phyloP scores from a whole-genome alignment of 2,888 invertebrate species.

The Xestobium rufovillosum region DNA sequence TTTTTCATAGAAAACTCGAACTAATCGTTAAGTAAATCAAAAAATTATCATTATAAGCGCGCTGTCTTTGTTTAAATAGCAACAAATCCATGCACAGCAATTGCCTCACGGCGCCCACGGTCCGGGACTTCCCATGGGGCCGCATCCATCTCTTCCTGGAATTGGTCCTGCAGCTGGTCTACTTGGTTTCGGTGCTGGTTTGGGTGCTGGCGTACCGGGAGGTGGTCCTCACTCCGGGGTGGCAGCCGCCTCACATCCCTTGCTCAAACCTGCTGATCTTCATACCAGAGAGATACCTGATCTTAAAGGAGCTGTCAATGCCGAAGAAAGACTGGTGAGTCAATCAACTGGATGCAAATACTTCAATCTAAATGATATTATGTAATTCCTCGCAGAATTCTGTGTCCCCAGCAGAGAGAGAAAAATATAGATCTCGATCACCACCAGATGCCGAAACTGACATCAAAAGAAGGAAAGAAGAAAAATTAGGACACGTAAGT shows the following conservation, averaged over 20 bases:
- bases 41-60: too few species aligned
- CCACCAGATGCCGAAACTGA: conserved; percentile 60
- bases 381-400: conserved; percentile 59
- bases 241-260: conserved; percentile 35
- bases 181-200: conserved; percentile 34
- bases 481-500: conserved; percentile 75
- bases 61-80: conserved; percentile 28
- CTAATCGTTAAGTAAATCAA: too few species aligned
- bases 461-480: conserved; percentile 72
- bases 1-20: too few species aligned
- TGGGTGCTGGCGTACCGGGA: conserved; percentile 31
- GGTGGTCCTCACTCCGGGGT: conserved; percentile 34
- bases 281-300: conserved; percentile 32
- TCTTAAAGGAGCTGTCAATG: conserved; percentile 37
- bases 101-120: conserved; percentile 42
- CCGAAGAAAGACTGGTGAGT: conserved; percentile 43
- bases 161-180: conserved; percentile 39
- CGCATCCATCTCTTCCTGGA: conserved; percentile 39
- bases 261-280: conserved; percentile 40
- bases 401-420: conserved; percentile 75
- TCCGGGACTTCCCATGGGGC: conserved; percentile 40
- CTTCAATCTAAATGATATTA: conserved; percentile 2
- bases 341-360: conserved; percentile 4
- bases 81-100: conserved; percentile 44
- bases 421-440: conserved; percentile 76